Percentiles rank a stretch among this genome's conserved stretches.
phyloP scores from a whole-genome alignment of 2,113 vertebrate genomes.

The Lycocorax pyrrhopterus region DNA sequence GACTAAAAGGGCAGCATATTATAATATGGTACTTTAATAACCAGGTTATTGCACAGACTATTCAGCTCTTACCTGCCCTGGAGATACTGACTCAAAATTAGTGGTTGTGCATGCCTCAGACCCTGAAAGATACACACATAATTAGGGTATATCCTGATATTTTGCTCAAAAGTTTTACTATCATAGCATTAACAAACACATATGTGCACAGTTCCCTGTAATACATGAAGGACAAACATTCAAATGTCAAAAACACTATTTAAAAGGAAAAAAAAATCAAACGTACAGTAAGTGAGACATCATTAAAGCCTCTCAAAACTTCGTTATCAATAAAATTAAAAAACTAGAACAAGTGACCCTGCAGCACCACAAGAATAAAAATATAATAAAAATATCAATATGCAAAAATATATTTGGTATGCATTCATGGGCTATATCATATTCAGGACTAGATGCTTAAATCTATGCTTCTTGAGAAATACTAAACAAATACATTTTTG shows the following conservation, averaged over 20 bases:
- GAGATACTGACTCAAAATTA: slow-evolving; percentile 26
- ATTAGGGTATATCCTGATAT: background rate
- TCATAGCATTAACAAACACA: background rate
- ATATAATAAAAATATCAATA: background rate
- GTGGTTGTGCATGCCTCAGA: slow-evolving; percentile 60
- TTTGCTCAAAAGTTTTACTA: background rate
- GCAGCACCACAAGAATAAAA: background rate
- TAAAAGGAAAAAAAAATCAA: background rate
- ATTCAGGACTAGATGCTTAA: background rate
- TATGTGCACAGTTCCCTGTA: background rate
- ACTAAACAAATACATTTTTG: background rate
- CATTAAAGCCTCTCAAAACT: background rate
- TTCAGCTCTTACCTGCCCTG: slow-evolving; percentile 76
- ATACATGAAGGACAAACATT: background rate
- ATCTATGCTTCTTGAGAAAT: background rate
- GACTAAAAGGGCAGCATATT: background rate
- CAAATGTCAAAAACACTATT: background rate
- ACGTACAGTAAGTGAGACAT: background rate
- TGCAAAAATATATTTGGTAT: background rate
- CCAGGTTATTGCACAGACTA: background rate
- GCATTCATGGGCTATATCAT: background rate
- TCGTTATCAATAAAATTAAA: background rate
- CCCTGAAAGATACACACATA: slow-evolving; percentile 42
- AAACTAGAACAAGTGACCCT: background rate
- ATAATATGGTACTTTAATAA: background rate